Base-by-base conservation (phyloP, 1,140 invertebrate species). In the Lepidurus packardi region DNA sequence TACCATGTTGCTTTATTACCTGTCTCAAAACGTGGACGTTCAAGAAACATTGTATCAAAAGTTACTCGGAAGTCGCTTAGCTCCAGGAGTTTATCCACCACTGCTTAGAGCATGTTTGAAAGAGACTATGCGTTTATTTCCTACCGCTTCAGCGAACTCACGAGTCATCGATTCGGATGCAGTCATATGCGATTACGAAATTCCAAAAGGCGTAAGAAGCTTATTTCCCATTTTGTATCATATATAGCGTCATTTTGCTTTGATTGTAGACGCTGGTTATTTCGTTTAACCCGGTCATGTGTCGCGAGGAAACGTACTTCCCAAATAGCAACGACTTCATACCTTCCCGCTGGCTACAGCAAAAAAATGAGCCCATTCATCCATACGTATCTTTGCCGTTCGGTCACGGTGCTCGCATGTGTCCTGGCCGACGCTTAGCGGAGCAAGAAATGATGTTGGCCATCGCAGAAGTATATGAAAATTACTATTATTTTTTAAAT, bases 91-190 rank as follows among this genome's bases (percentile, higher is more conserved):
- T 25, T 25, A 21, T 45, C 73, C 78, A 34, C 78, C 77, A 1
- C 21, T 78, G 16, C 81, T 92, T 6, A 89, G 87, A 79, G 90
- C 90, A 13, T 90, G 89, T 78, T 85, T 91, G n/a, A 91, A 90
- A 83, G 91, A 92, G 83, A 85, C 88, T 2, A 86, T 89, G 42
- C 83, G 85, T 84, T 90, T 84, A 11, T 73, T 79, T 76, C 84
- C 85, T 10, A 81, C 82, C 34, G 83, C 83, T 7, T 79, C 80
- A 43, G 84, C 83, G 0, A 82, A 81, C n/a, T 81, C 81, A 1
- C 78, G 85, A 76, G 81, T 82, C 9, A 77, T 84, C 41, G 79
- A 80, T 25, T 75, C 81, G 25, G 83, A 85, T 78, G 80, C 84
- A 0, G 81, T 81, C 11, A 43, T 86, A 2, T 82, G 81, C 34